A percentile compares a stretch with the other conserved stretches of the same genome.
These are phyloP conservation scores for Euleptes europaea DNA, from an alignment of 2,113 vertebrate genomes.

Conservation along the genomic window DNA sequence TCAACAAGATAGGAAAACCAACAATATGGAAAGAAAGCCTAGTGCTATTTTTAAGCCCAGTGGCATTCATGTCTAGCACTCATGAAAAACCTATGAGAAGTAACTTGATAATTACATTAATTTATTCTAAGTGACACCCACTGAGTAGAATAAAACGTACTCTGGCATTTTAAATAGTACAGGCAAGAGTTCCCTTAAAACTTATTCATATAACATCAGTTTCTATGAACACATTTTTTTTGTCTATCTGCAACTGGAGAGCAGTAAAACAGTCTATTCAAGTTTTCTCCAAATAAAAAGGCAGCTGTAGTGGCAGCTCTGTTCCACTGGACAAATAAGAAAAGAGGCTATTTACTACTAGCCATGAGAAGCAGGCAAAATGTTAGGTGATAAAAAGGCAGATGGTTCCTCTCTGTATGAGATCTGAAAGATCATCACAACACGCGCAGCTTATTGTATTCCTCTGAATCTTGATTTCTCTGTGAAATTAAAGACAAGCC, in stretches of 20 bases:
- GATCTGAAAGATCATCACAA: not conserved
- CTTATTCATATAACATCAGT: not conserved
- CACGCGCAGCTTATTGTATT: not conserved
- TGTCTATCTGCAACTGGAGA: not conserved
- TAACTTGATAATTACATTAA: too few species aligned
- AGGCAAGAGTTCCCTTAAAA: not conserved
- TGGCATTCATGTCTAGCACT: not conserved
- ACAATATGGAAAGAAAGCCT: not conserved
- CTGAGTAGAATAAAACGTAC: not conserved
- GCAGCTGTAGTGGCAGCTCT: not conserved
- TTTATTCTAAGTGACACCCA: not conserved
- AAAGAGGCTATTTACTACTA: not conserved
- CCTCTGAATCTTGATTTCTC: not conserved
- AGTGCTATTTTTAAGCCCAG: not conserved
- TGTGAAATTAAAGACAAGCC: not conserved
- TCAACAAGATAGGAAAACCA: not conserved
- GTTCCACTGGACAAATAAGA: not conserved
- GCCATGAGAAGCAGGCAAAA: not conserved
- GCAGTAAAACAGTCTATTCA: not conserved
- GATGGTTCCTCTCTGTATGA: not conserved
- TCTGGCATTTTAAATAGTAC: not conserved
- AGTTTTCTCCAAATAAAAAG: not conserved
- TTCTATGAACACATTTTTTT: not conserved
- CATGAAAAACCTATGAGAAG: accelerated
- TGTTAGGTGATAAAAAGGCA: not conserved